Base-by-base conservation (phyloP, 2,797 vertebrate species). In the Semotilus atromaculatus region DNA sequence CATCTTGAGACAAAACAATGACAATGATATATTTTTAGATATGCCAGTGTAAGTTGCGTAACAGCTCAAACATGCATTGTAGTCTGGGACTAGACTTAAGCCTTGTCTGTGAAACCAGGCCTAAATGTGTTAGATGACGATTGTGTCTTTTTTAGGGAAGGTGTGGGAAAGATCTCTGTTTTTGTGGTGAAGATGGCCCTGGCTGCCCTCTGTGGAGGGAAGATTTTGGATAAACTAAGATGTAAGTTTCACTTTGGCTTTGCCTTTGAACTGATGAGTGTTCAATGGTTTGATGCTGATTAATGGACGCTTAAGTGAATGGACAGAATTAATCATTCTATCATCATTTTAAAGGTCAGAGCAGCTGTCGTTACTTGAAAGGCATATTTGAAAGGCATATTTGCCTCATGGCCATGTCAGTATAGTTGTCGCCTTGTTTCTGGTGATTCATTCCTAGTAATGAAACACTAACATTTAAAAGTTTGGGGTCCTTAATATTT, bases 141-240 rank as follows among this genome's bases (percentile, higher is more conserved):
- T 34, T 58, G 48, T 74, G 67, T 85, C 88, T 87, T 92, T 89
- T 94, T 93, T 91, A 99, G 98, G 94, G 98, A 99, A 92, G 96
- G 97, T 90, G 96, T 96, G 79, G 97, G 97, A 89, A 99, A 98
- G 93, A 95, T 97, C 84, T 96, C 97, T 0, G 96, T 97, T 89
- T 98, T 99, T 95, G 96, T 97, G 89, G 95, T 97, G 92, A 99
- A 99, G 96, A 97, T 96, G 95, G 95, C 96, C 84, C 92, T 99
- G 86, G 97, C 97, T 78, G 97, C 97, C 14, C 95, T 99, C 89
- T 99, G 98, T 90, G 98, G 98, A 90, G 98, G 98, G 88, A 99
- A 99, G 92, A 97, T 99, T 93, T 95, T 98, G 96, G 98, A 99
- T 94, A 99, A 99, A 94, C 95, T 99, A 94, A 97, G 97, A 97